Conservation (phyloP, 1,140 invertebrate genomes). For the Pseudomyrmex pallidus region DNA sequence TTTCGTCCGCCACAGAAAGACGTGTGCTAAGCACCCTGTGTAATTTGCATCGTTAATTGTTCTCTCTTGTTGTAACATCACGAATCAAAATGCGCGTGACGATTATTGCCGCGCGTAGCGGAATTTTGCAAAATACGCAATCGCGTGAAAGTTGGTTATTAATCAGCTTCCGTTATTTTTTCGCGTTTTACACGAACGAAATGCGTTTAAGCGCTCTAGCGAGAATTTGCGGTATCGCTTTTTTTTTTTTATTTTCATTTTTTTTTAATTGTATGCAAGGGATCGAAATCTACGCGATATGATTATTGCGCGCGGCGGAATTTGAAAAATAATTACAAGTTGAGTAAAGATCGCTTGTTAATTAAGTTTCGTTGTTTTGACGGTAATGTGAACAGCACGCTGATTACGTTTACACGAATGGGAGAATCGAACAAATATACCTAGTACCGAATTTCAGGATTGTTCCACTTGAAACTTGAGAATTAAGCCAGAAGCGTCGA, state of each 20-base stretch:
- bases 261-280: too few species aligned
- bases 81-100: conserved; percentile 12
- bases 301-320: background rate
- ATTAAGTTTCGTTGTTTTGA: background rate
- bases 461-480: conserved; percentile 45
- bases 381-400: background rate
- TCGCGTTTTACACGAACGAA: too few species aligned
- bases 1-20: conserved; percentile 56
- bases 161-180: too few species aligned
- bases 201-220: too few species aligned
- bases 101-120: too few species aligned
- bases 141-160: too few species aligned
- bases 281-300: background rate
- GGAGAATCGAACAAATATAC: background rate
- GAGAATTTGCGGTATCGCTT: too few species aligned
- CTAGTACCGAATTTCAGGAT: background rate
- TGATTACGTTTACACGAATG: background rate
- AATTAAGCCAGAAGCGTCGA: background rate
- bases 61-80: conserved; percentile 34
- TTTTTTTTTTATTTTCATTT: too few species aligned
- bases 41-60: conserved; percentile 46
- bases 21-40: conserved; percentile 47
- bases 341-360: background rate
- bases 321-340: background rate
- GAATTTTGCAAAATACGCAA: too few species aligned